A percentile compares a stretch with the other conserved stretches of the same genome.
phyloP scores from a whole-genome alignment of 2,888 invertebrate genomes.

The Orchesella flavescens region DNA sequence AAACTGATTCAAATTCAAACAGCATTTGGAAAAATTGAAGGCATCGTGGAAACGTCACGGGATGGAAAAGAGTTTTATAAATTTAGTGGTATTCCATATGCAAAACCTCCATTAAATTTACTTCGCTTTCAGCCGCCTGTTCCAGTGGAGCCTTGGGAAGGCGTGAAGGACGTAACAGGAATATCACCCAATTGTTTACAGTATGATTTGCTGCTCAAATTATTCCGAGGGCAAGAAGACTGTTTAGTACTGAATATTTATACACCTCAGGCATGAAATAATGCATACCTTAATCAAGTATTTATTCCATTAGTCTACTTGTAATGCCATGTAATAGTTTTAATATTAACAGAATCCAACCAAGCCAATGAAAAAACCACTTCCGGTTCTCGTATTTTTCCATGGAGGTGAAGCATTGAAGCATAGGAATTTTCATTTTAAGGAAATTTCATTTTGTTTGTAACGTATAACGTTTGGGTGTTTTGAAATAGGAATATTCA shows the following conservation, averaged over 20 bases:
- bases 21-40: conserved; percentile 21
- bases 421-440: too few relatives aligned
- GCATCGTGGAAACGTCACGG: conserved; percentile 31
- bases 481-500: conserved; percentile 50
- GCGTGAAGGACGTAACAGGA: conserved; percentile 35
- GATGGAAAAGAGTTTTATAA: conserved; percentile 41
- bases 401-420: too few relatives aligned
- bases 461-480: background rate
- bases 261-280: background rate
- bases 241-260: too few relatives aligned
- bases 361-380: conserved; percentile 9
- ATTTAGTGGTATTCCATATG: conserved; percentile 43
- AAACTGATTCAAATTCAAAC: conserved; percentile 29
- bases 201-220: conserved; percentile 21
- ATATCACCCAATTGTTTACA: conserved; percentile 48
- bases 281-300: too few relatives aligned
- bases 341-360: conserved; percentile 18
- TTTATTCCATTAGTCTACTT: background rate
- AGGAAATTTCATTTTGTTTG: too few relatives aligned
- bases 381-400: conserved; percentile 66
- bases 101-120: conserved; percentile 30
- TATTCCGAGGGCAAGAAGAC: too few relatives aligned
- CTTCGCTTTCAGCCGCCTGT: conserved; percentile 57
- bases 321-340: too few relatives aligned
- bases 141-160: conserved; percentile 44